These are phyloP conservation scores for Fragum sueziense DNA, from an alignment of 2,888 invertebrate genomes.

Conservation along the genomic window DNA sequence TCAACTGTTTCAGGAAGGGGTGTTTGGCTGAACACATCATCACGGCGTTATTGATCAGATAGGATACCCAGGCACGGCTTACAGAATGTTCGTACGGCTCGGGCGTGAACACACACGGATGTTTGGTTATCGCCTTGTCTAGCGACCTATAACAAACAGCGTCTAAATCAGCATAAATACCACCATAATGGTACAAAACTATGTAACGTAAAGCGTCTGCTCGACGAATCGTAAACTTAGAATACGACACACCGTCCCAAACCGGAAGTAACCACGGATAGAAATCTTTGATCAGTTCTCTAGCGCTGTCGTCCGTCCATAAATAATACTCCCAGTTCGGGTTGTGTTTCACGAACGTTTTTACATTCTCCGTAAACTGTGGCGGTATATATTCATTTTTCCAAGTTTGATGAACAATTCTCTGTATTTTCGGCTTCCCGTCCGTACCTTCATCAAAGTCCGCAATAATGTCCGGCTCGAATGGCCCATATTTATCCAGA, in stretches of 20 bases:
- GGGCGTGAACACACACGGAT: conserved; percentile 70
- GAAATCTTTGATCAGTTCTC: conserved; percentile 67
- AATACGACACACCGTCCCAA: conserved; percentile 67
- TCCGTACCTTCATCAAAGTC: conserved; percentile 16
- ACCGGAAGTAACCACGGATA: conserved; percentile 69
- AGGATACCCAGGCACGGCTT: conserved; percentile 67
- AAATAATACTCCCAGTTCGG: conserved; percentile 79
- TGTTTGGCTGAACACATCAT: conserved; percentile 70
- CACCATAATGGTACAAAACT: conserved; percentile 76
- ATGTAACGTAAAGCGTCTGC: conserved; percentile 78
- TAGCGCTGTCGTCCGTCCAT: conserved; percentile 78
- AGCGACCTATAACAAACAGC: conserved; percentile 72
- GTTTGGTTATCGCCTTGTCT: conserved; percentile 63
- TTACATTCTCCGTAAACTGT: conserved; percentile 68
- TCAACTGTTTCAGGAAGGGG: conserved; percentile 68
- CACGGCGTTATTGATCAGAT: conserved; percentile 71
- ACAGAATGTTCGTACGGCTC: conserved; percentile 73
- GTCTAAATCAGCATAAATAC: conserved; percentile 78
- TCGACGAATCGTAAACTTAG: conserved; percentile 65
- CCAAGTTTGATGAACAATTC: conserved; percentile 75
- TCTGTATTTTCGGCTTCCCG: conserved; percentile 12
- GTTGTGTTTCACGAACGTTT: conserved; percentile 71
- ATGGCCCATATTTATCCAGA: conserved; percentile 15
- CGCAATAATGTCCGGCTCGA: conserved; percentile 10
- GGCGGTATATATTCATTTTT: conserved; percentile 64